These are phyloP conservation scores for Lagopus leucura DNA, from an alignment of 2,113 vertebrate species.

Conservation along the genomic window DNA sequence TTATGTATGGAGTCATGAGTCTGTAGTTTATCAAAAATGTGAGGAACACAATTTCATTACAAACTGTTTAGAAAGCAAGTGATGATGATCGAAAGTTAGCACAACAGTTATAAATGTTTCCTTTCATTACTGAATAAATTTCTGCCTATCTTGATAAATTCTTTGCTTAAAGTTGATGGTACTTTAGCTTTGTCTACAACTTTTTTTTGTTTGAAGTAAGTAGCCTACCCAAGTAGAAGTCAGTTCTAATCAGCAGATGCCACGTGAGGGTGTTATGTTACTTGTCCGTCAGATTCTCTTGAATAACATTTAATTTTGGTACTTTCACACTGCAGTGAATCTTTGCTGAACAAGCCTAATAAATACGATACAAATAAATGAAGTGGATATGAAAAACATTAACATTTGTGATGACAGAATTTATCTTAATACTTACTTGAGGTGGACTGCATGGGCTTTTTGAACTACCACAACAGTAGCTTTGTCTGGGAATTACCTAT, in stretches of 20 bases:
- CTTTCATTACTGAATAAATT: neutral
- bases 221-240: neutral
- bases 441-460: neutral
- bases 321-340: neutral
- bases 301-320: neutral
- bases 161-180: neutral
- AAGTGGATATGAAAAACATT: neutral
- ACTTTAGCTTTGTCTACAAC: neutral
- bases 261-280: neutral
- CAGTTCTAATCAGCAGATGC: neutral
- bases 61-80: neutral
- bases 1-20: neutral
- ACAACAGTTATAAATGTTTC: neutral
- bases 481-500: constrained; percentile 33
- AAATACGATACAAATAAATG: neutral
- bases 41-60: neutral
- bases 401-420: neutral
- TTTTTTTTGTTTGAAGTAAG: neutral
- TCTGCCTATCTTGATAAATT: neutral
- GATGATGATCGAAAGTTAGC: neutral
- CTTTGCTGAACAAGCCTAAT: neutral
- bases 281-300: neutral
- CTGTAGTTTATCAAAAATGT: neutral
- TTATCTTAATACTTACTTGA: constrained; percentile 6
- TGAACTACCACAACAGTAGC: neutral